These are phyloP conservation scores for Actinostola sp. DNA, from an alignment of 92 coral and sea anemone species.

Conservation along the genomic window DNA sequence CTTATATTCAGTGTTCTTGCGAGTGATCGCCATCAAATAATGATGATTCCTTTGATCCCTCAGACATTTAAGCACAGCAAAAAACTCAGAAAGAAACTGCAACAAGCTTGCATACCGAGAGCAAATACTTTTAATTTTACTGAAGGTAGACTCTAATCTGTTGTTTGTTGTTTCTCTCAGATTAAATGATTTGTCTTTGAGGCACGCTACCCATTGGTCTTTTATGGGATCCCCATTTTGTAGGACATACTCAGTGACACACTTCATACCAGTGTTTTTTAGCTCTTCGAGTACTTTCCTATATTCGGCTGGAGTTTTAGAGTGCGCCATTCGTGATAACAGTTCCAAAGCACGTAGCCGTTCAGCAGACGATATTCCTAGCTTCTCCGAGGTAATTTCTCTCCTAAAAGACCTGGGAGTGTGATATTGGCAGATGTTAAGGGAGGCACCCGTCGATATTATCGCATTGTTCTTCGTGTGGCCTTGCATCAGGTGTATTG, in stretches of 20 bases:
- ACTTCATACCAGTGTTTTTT: conserved; percentile 28
- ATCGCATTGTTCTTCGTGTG: conserved; percentile 48
- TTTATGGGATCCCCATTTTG: conserved; percentile 62
- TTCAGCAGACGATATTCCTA: conserved; percentile 57
- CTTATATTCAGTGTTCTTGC: conserved; percentile 29
- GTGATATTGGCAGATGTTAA: conserved; percentile 59
- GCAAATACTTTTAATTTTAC: conserved; percentile 66
- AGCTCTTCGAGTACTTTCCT: conserved; percentile 22
- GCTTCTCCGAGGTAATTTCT: conserved; percentile 57
- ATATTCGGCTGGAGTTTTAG: conserved; percentile 21
- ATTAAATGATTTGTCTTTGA: conserved; percentile 48
- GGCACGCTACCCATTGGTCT: conserved; percentile 63
- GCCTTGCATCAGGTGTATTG: too few species aligned
- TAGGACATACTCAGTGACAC: conserved; percentile 42
- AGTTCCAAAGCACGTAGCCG: conserved; percentile 38
- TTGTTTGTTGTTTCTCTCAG: conserved; percentile 66
- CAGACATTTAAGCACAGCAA: conserved; percentile 37
- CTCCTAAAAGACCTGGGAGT: conserved; percentile 52
- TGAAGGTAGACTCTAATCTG: conserved; percentile 48
- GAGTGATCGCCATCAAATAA: conserved; percentile 26
- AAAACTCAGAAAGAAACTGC: conserved; percentile 42
- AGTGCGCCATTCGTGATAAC: conserved; percentile 5
- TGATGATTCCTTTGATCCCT: conserved; percentile 59
- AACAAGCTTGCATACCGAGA: conserved; percentile 45
- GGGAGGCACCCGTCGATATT: conserved; percentile 43